Evolutionary conservation across 2,888 invertebrate genomes (phyloP), one percentile per base, ranked within the genome.

Genomic region (Lathronympha strigana): DNA sequence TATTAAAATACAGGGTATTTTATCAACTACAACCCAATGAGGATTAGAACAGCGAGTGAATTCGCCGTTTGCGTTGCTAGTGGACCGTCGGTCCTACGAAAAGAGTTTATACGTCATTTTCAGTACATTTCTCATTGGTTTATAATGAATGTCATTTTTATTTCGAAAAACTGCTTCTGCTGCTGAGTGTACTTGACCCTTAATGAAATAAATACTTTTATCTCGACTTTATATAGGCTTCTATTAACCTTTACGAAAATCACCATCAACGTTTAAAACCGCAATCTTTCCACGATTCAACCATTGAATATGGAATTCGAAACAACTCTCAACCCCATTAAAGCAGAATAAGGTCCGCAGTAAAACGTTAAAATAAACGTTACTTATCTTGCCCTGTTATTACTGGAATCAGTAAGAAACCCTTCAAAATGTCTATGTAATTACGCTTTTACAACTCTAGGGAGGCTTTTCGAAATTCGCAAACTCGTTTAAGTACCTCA

Each of bases 401-500:
- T 64, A 64, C 49, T 19, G 25, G 31, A 38, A 58, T 64, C 58
- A 51, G 50, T 63, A 63, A 64, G 64, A 61, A 66, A 61, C 47
- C 53, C 54, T 49, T 8, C 51, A 17, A 47, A 60, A 23, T 21
- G 64, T 36, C 49, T 17, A 54, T 54, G 54, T 66, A 66, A 66
- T 66, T 54, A 61, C 54, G 31, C 60, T 61, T 21, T 66, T 61
- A 66, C 4, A 28, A 33, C 54, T 54, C 54, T 11, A 31, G 53
- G 66, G 63, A 55, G 11, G 25, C n/a, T 17, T 53, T 45, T 28
- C 21, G 13, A 38, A 60, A 28, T 36, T 54, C 60, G 19, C 53
- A 54, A 66, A 61, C 60, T 61, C 66, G 60, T 61, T 66, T 66
- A 66, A 66, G 61, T 64, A 66, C 60, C 66, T 40, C 8, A 54